phyloP scores from a whole-genome alignment of 1,140 invertebrate genomes.

The Alviniconcha marisindica region DNA sequence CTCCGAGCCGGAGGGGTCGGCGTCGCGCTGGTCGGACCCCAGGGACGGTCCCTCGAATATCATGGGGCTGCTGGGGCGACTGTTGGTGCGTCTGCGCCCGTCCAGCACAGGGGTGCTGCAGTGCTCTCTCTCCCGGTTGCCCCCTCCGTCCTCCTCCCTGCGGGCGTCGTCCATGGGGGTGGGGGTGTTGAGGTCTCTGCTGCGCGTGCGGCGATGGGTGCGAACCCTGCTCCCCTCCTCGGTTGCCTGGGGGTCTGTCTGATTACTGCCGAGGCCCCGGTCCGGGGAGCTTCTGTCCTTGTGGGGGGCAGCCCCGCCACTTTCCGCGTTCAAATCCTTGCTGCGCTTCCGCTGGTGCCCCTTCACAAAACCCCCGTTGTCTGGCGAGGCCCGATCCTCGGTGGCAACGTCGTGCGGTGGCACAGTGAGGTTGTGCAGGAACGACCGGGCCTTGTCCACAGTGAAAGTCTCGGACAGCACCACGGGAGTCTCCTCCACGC shows the following conservation, averaged over 20 bases:
- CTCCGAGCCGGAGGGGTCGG: conserved; percentile 33
- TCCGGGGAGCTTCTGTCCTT: conserved; percentile 28
- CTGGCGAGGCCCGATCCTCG: background rate
- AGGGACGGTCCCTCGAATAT: conserved; percentile 27
- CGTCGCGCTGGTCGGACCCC: conserved; percentile 34
- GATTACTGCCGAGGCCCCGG: background rate
- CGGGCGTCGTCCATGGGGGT: background rate
- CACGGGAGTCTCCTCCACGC: background rate
- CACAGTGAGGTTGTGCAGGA: conserved; percentile 44
- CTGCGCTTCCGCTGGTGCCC: conserved; percentile 52
- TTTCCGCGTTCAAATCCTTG: conserved; percentile 51
- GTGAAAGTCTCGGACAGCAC: conserved; percentile 61
- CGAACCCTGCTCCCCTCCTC: background rate
- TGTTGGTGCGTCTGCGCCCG: conserved; percentile 58
- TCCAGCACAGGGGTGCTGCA: conserved; percentile 57
- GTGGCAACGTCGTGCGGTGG: conserved; percentile 35
- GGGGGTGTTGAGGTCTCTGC: conserved; percentile 12
- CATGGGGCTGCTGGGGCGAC: conserved; percentile 59
- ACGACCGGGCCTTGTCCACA: conserved; percentile 56
- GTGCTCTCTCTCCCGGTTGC: conserved; percentile 35
- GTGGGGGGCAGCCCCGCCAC: conserved; percentile 17
- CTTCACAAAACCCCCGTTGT: conserved; percentile 41
- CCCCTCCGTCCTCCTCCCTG: conserved; percentile 28
- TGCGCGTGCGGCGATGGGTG: background rate
- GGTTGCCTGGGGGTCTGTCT: background rate